Evolutionary conservation across 2,888 invertebrate genomes (phyloP).

Genomic region (Drosophila anomelani): DNA sequence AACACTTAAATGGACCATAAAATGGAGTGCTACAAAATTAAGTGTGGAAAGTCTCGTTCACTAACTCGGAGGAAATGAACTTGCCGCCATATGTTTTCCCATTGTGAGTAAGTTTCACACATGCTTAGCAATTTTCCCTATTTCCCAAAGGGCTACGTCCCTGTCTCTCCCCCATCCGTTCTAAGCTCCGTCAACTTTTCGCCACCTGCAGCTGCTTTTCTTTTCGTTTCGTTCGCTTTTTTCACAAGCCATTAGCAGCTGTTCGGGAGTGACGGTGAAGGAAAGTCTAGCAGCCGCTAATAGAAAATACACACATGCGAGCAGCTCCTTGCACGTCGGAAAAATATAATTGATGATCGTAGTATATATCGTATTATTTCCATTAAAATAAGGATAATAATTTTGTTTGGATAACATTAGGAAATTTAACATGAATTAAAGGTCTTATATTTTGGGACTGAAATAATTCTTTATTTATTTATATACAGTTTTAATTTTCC

Average conservation of each 20-base stretch:
- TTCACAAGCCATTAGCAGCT: conserved; percentile 70
- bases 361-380: not conserved
- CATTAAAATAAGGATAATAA: not conserved
- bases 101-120: conserved; percentile 30
- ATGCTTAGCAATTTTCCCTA: conserved; percentile 32
- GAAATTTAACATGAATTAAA: no score
- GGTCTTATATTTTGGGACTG: no score
- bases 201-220: conserved; percentile 16
- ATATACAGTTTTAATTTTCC: no score
- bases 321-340: conserved; percentile 9
- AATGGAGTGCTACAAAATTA: conserved; percentile 4
- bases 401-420: no score
- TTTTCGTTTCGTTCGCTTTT: conserved; percentile 25
- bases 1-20: not conserved
- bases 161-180: not conserved
- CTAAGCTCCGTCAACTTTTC: conserved; percentile 11
- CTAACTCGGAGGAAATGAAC: conserved; percentile 19
- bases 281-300: conserved; percentile 40
- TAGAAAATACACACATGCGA: conserved; percentile 34
- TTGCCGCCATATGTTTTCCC: conserved; percentile 36
- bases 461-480: no score
- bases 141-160: conserved; percentile 14
- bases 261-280: conserved; percentile 48
- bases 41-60: conserved; percentile 5
- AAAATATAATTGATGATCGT: conserved; percentile 11